Base-by-base conservation (phyloP, 92 coral and sea anemone species). In the Heliopora coerulea region DNA sequence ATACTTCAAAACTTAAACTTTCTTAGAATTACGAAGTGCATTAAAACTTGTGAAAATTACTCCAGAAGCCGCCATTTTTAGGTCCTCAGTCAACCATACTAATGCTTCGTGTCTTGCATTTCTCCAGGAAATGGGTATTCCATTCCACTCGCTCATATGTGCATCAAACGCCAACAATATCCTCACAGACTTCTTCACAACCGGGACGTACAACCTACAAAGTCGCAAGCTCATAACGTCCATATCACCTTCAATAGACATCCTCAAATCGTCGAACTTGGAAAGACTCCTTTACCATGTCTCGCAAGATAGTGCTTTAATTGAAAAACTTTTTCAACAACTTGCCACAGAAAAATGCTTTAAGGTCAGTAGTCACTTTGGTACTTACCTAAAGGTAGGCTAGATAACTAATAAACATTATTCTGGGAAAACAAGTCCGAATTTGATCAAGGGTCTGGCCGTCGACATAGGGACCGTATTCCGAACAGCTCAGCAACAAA, bases 161-260 rank as follows among this genome's bases (percentile, higher is more conserved):
- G 97, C 97, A 9, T 89, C 97, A 23, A 92, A 92, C 65, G 88
- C 83, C 59, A 92, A 92, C 87, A 92, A 89, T 35, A 81, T 92
- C 21, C 83, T 92, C 23, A 80, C 87, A 3, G 96, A 92, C 49
- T 92, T 92, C 62, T 92, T 92, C 68, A 84, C 65, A 54, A 78
- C 75, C 28, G 97, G 97, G 19, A 67, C 62, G 10, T 91, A 91
- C 70, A 74, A 87, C 84, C 83, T 91, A 84, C 76, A 81, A 35
- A 74, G 59, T 6, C 83, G 97, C 10, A 72, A 26, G 23, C 83
- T 91, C 11, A 75, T 77, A 1, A 83, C 78, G 28, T 84, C 96
- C 20, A 72, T 85, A 15, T 91, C 97, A 1, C 92, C 96, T 1
- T 89, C 97, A 0, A 91, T 91, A 24, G 97, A 91, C 65, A 89